Base-by-base conservation (phyloP, 1,140 invertebrate species). In the Cherax quadricarinatus region DNA sequence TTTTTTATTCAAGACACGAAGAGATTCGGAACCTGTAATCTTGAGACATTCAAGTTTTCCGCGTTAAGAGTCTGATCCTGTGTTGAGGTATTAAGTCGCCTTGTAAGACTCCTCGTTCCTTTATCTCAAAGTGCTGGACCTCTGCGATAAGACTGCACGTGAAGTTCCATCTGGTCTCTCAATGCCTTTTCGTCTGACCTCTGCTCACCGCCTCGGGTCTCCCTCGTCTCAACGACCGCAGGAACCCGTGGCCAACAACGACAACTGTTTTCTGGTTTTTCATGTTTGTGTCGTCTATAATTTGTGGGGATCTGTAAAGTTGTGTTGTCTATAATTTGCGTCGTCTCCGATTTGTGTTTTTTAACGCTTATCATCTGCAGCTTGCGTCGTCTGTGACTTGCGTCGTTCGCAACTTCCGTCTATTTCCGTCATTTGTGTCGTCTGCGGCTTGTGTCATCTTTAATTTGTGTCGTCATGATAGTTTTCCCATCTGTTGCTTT, bases 21-120 rank as follows among this genome's bases (percentile, higher is more conserved):
- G 80, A 53, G 80, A 82, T 53, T 49, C 48, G 49, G 14, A 82
- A 21, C 80, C 80, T 82, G 49, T 82, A 82, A 82, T 82, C 80
- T 82, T n/a, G 14, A 9, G 80, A 53, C 80, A 82, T 82, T 82
- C 51, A n/a, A 53, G 48, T 53, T 82, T 82, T 51, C 48, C 49
- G 80, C 80, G 24, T 30, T 51, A 82, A 82, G 80, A 49, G 41
- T 49, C 49, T 18, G 80, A 82, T 82, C 80, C 80, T n/a, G 3
- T 53, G 80, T 51, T 49, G 51, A 30, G 49, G 48, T 49, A 82
- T 53, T 53, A 21, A 24, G 21, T 49, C 78, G 24, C 80, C 6
- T 51, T 82, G 53, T 49, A 21, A 53, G 3, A 51, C 18, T 82
- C 18, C 5, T 82, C 48, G 80, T 53, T 53, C 48, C 80, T 82